These are phyloP conservation scores for Nemapogon koenigi DNA, from an alignment of 2,888 invertebrate genomes.

Conservation along the genomic window DNA sequence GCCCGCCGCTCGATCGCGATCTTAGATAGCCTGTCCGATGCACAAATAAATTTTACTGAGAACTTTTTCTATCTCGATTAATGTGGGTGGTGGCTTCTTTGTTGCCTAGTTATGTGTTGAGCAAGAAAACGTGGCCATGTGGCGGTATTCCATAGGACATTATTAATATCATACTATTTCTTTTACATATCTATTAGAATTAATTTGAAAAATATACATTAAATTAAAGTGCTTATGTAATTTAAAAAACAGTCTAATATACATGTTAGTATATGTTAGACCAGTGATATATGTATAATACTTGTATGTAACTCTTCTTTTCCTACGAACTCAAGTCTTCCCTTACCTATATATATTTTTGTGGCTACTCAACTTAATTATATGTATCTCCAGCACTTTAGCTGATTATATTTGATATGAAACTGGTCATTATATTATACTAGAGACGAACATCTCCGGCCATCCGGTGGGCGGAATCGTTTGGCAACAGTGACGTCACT, in stretches of 20 bases:
- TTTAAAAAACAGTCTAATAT: not conserved
- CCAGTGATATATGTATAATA: too few species aligned
- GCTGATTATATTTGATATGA: not conserved
- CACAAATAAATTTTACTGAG: slow-evolving; percentile 5
- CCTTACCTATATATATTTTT: too few species aligned
- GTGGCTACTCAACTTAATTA: not conserved
- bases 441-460: not conserved
- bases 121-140: too few species aligned
- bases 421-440: not conserved
- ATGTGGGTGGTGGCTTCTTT: too few species aligned
- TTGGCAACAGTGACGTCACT: slow-evolving; percentile 1
- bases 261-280: too few species aligned
- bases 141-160: too few species aligned
- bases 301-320: too few species aligned
- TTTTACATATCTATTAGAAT: too few species aligned
- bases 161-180: too few species aligned
- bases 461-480: slow-evolving; percentile 4
- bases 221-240: not conserved
- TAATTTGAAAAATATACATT: not conserved
- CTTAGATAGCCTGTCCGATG: slow-evolving; percentile 2
- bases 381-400: not conserved
- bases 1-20: slow-evolving; percentile 19
- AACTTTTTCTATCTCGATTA: slow-evolving; percentile 5
- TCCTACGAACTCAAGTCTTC: too few species aligned
- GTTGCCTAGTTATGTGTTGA: too few species aligned